Base-by-base conservation (phyloP, 2,113 vertebrate genomes). In the Chionodraco myersi region DNA sequence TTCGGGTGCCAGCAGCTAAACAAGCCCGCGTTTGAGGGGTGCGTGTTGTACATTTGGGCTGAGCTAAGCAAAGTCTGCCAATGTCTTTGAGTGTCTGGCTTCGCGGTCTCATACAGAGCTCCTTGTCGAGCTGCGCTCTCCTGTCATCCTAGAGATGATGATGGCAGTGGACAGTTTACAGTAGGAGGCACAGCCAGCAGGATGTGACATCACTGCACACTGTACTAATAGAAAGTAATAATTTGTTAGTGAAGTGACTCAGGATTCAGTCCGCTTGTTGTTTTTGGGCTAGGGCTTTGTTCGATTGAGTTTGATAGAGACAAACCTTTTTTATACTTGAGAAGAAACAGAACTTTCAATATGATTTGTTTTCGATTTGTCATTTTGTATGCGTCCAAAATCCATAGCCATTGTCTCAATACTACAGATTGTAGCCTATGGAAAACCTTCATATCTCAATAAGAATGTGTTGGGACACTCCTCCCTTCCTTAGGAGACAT, bases 1-100 rank as follows among this genome's bases (percentile, higher is more conserved):
- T 80, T 56, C 23, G 45, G 84, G 79, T 88, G 91, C 91, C 94
- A 94, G 84, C 86, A 75, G 87, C 86, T 86, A 86, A 92, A 92
- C 93, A 90, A 90, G 89, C 81, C 79, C 69, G 72, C 85, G 89
- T 89, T 89, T 91, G 77, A 90, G 79, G 71, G 81, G 86, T 81
- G 83, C 73, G 51, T 58, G 85, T 71, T 79, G 76, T 75, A 59
- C 62, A 51, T 90, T 89, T 90, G 87, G 84, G 69, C 72, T 71
- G 78, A 85, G 88, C 84, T 68, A 69, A 75, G 75, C 81, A 57
- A 88, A 83, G 75, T 91, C 81, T 90, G 90, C 90, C 90, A 93
- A 85, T 79, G 78, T 89, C 78, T 92, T 88, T 71, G 79, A 89
- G 86, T 85, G 89, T 88, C 88, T 83, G 85, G 83, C 82, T 82